Base-by-base conservation (phyloP, 2,113 vertebrate genomes). In the Thunnus maccoyii region DNA sequence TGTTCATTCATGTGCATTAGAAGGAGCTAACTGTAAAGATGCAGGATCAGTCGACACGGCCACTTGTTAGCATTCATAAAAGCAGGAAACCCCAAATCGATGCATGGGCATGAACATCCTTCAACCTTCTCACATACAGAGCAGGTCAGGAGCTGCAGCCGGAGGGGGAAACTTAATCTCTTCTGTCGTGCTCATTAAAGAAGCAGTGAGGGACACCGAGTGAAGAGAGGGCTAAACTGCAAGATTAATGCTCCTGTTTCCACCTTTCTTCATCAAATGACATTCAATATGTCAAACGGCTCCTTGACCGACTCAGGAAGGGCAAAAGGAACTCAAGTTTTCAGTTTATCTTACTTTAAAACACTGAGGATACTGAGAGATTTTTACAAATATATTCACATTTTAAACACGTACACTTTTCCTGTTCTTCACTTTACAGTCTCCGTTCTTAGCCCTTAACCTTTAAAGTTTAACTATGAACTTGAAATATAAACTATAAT, bases 191-290 rank as follows among this genome's bases (percentile, higher is more conserved):
- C 51, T 72, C 30, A n/a, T 72, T 50, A 57, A 13, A 63, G 58
- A 2, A 14, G 18, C 22, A 48, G 16, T 7, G 13, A 20, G 67
- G n/a, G 8, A 18, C 30, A 3, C 18, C 14, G 27, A 12, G 44
- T 8, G 51, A 8, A 3, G 58, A 52, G 48, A 1, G 60, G 10
- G 61, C 48, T 8, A 48, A 48, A 30, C 36, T 0, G 11, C 66
- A 65, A 54, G 80, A 83, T 77, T 77, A 52, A 83, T 72, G 74
- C 46, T 30, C 30, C 20, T 3, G 20, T 36, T 22, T 50, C 14
- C 64, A 48, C 71, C 71, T 68, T 14, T 55, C 32, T n/a, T 41
- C 18, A 10, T 17, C 4, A 2, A 41, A 27, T 25, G 2, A 12
- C n/a, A 14, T 50, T n/a, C 16, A n/a, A 22, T 4, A 15, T 10